phyloP scores from a whole-genome alignment of 2,113 vertebrate species.

The Cochlearius cochlearius region DNA sequence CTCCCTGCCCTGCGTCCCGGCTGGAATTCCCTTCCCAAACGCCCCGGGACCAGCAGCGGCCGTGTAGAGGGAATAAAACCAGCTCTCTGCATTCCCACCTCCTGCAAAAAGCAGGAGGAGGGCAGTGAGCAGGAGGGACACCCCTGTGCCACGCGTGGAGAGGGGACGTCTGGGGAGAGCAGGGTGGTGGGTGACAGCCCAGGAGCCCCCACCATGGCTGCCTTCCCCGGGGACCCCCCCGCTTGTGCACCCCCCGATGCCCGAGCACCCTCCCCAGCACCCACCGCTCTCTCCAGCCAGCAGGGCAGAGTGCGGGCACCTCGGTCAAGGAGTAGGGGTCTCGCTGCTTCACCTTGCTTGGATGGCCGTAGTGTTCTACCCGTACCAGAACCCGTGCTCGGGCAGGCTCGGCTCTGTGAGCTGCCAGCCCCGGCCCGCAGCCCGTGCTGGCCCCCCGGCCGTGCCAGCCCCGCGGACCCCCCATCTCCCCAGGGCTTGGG shows the following conservation, averaged over 20 bases:
- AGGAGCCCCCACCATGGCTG: not conserved
- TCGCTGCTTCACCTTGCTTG: not conserved
- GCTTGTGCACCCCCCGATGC: fast-evolving
- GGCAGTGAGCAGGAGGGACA: not conserved
- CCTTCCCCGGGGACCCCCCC: not conserved
- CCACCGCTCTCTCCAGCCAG: not conserved
- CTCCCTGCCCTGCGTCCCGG: not conserved
- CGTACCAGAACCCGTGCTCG: fast-evolving
- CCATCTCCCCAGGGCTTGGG: fast-evolving
- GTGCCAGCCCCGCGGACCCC: not conserved
- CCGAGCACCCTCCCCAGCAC: not conserved
- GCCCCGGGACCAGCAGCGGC: not conserved
- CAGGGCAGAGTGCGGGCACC: fast-evolving
- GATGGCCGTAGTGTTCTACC: fast-evolving
- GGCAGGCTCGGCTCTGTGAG: fast-evolving
- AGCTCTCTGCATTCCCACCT: not conserved
- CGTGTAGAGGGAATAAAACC: fast-evolving
- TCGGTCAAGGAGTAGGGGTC: fast-evolving
- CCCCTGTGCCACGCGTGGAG: fast-evolving
- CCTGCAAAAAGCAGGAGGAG: not conserved
- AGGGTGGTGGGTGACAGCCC: not conserved
- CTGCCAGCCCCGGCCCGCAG: not conserved
- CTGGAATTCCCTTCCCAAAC: not conserved
- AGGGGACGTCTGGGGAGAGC: fast-evolving
- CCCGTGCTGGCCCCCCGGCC: fast-evolving